phyloP scores from a whole-genome alignment of 2,888 invertebrate species.

The Caenorhabditis sp. region DNA sequence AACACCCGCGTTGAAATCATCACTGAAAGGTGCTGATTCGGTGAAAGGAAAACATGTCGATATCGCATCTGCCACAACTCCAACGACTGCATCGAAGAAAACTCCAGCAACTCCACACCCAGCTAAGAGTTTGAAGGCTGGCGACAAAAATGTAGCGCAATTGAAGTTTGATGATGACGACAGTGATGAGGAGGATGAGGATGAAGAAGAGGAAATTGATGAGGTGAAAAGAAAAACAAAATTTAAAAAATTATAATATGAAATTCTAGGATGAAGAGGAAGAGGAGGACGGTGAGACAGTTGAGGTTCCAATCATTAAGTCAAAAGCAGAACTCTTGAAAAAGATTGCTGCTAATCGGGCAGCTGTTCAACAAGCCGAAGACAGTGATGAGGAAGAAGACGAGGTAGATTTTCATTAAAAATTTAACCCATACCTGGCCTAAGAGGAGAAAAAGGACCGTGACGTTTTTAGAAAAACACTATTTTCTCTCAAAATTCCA shows the following conservation, averaged over 20 bases:
- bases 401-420: constrained; percentile 7
- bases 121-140: constrained; percentile 21
- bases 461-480: too few species aligned
- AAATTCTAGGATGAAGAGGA: constrained; percentile 24
- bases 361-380: constrained; percentile 1
- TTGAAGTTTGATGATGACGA: constrained; percentile 47
- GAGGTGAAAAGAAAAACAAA: constrained; percentile 7
- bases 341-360: constrained; percentile 22
- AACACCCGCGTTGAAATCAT: constrained; percentile 36
- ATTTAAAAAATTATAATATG: background rate
- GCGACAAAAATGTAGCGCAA: constrained; percentile 22
- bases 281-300: constrained; percentile 23
- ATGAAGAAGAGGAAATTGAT: constrained; percentile 39
- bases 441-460: too few species aligned
- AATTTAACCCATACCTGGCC: too few species aligned
- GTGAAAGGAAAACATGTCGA: constrained; percentile 50
- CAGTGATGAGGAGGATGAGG: constrained; percentile 44
- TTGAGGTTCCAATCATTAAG: constrained; percentile 18
- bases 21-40: constrained; percentile 38
- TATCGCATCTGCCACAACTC: constrained; percentile 45
- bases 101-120: constrained; percentile 56
- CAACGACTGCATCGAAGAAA: constrained; percentile 49
- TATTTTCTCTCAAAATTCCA: too few species aligned
- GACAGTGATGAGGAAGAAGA: constrained; percentile 8
- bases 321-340: constrained; percentile 27